phyloP scores from a whole-genome alignment of 2,113 vertebrate species.

The Pelodiscus sinensis region DNA sequence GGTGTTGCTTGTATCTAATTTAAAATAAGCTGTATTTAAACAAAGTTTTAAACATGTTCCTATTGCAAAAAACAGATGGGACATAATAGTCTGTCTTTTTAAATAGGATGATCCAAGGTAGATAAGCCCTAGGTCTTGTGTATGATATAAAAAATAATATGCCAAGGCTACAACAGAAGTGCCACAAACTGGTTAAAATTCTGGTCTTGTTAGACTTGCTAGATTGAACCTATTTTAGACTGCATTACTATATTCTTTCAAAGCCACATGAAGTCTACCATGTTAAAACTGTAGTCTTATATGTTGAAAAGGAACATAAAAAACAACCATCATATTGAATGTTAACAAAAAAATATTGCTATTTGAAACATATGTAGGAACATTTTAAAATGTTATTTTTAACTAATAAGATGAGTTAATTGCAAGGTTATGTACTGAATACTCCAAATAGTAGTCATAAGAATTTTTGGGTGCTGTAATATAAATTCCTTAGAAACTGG shows the following conservation, averaged over 20 bases:
- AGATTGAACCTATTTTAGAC: constrained; percentile 2
- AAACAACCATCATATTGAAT: not conserved
- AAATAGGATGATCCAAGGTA: constrained; percentile 44
- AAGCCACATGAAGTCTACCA: not conserved
- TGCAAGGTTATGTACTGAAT: constrained; percentile 45
- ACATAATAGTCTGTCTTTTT: not conserved
- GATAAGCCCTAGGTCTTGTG: constrained; percentile 18
- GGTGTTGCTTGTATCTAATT: not conserved
- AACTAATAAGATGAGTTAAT: constrained; percentile 33
- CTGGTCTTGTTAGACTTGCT: constrained; percentile 25
- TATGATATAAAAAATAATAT: constrained; percentile 39
- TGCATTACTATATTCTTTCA: not conserved
- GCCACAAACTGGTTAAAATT: constrained; percentile 58
- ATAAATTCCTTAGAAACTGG: constrained; percentile 58
- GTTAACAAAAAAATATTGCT: not conserved
- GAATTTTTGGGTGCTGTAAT: constrained; percentile 46
- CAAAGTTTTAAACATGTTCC: not conserved
- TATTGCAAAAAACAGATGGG: not conserved
- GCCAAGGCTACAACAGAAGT: constrained; percentile 30
- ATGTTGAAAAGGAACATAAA: constrained; percentile 1
- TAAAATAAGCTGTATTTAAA: not conserved
- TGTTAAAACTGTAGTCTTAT: not conserved
- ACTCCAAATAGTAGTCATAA: constrained; percentile 46
- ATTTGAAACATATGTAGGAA: rapidly evolving
- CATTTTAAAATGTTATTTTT: constrained; percentile 41